Base-by-base conservation (phyloP, 2,888 invertebrate species). In the Chloroclysta siterata region DNA sequence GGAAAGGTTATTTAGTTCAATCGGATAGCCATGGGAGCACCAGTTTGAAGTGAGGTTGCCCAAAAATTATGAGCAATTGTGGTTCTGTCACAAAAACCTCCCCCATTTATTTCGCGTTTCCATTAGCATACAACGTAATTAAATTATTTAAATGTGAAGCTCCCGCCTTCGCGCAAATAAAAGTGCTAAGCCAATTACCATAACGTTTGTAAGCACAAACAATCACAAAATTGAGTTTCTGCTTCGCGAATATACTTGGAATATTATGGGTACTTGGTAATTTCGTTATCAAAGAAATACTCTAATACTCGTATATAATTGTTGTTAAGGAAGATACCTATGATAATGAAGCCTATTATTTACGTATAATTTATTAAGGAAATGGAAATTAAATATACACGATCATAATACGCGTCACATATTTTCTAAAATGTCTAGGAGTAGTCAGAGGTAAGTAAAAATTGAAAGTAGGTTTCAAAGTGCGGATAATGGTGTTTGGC, bases 151-250 rank as follows among this genome's bases (percentile, higher is more conserved):
- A 65, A 66, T 60, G 55, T 14, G 14, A 53, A 42, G 46, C 53
- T 58, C 46, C 58, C 60, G 48, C 59, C 52, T 41, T 10, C 14
- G 28, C 4, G 58, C 53, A 61, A 66, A 63, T 66, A 65, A 57
- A 59, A 70, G 61, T 63, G 63, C 61, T 66, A 65, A 61, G 50
- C 68, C 61, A 68, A 60, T 68, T 66, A 70, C 63, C 60, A 70
- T 65, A 62, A 52, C 65, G 61, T 66, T 61, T 62, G 66, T 48
- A 57, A 47, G 60, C 60, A 61, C 68, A 70, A 70, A 66, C 68
- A 68, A 68, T 63, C 66, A 60, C 56, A 41, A 68, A 68, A 68
- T 65, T 58, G 68, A 68, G 66, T 70, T 68, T 66, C 59, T 36
- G 52, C 46, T 50, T 28, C 39, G 53, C n/a, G 36, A 55, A 51